A percentile compares a stretch with the other conserved stretches of the same genome.
These are phyloP conservation scores for Capitulum mitella DNA, from an alignment of 2,888 invertebrate species.

Conservation along the genomic window DNA sequence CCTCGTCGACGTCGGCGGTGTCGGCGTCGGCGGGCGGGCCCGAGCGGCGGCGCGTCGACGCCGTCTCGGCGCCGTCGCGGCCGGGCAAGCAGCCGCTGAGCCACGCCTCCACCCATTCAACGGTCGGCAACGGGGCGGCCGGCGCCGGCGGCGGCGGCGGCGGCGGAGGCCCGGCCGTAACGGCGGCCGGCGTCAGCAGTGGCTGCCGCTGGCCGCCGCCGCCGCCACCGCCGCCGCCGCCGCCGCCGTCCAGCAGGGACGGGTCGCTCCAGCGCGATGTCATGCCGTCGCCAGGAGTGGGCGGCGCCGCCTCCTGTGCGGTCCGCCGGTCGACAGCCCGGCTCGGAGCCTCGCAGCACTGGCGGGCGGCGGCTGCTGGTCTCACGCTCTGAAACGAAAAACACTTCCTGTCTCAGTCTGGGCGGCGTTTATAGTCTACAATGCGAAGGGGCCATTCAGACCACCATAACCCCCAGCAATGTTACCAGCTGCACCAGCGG, in stretches of 20 bases:
- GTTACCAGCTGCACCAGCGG: too few species aligned
- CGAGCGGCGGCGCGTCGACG: background rate
- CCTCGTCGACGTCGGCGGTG: background rate
- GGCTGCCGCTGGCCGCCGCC: background rate
- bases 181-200: background rate
- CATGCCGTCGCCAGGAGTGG: too few species aligned
- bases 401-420: too few species aligned
- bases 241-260: background rate
- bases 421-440: too few species aligned
- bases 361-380: too few species aligned
- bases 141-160: background rate
- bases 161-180: background rate
- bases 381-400: too few species aligned
- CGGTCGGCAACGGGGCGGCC: background rate
- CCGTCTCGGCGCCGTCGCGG: background rate
- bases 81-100: slow-evolving; percentile 3
- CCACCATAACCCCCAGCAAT: too few species aligned
- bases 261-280: slow-evolving; percentile 2
- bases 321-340: too few species aligned
- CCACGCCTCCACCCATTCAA: background rate
- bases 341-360: too few species aligned
- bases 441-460: too few species aligned
- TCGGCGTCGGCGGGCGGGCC: background rate
- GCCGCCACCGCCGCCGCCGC: background rate
- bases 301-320: too few species aligned